Conservation (phyloP, 2,888 invertebrate species). For the Ochropacha duplaris region DNA sequence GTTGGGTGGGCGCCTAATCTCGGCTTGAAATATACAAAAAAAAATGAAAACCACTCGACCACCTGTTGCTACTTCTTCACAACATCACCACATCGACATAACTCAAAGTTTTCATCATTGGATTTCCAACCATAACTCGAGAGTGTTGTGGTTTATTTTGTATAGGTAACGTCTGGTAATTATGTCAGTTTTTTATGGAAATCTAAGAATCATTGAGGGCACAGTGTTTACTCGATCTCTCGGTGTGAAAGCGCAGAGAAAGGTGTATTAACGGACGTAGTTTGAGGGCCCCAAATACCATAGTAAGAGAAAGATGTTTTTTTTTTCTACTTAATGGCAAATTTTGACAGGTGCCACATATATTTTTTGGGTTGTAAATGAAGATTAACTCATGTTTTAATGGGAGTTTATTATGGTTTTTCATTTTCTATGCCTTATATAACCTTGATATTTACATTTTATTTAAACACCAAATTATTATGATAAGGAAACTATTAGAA, state of each 20-base stretch:
- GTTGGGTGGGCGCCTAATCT: conserved; percentile 31
- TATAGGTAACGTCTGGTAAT: not conserved
- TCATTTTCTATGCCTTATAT: not conserved
- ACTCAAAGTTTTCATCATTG: not conserved
- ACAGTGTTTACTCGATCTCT: conserved; percentile 59
- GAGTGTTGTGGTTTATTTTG: conserved; percentile 13
- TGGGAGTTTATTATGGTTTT: not conserved
- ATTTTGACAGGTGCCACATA: conserved; percentile 19
- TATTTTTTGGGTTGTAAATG: conserved; percentile 5
- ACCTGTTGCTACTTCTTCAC: conserved; percentile 41
- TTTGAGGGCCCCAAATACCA: conserved; percentile 66
- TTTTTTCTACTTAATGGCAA: conserved; percentile 42
- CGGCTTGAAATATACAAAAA: conserved; percentile 41
- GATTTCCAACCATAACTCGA: conserved; percentile 12
- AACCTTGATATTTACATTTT: too few species aligned
- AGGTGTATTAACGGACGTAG: conserved; percentile 50
- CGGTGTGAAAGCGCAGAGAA: conserved; percentile 73
- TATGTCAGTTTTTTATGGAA: conserved; percentile 24
- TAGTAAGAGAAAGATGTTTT: conserved; percentile 61
- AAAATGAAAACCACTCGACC: conserved; percentile 51
- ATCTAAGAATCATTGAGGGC: conserved; percentile 46
- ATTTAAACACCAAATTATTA: too few species aligned
- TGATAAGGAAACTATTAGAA: too few species aligned
- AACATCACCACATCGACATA: conserved; percentile 7
- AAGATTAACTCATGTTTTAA: not conserved